Base-by-base conservation (phyloP, 2,888 invertebrate genomes). In the Polydrusus pterygomalis region DNA sequence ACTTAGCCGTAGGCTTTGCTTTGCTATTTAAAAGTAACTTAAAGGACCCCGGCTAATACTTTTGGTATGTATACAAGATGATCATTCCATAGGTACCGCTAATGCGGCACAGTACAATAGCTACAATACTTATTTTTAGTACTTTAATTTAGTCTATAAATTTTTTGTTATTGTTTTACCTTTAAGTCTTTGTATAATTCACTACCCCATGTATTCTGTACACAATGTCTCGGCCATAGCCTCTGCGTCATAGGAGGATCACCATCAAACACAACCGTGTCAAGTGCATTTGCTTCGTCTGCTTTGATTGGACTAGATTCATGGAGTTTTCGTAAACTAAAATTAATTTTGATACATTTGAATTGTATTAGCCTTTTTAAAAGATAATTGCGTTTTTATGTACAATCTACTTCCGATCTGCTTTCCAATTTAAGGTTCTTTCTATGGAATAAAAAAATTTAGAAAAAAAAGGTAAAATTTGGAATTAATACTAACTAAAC, bases 211-310 rank as follows among this genome's bases (percentile, higher is more conserved):
- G 96, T 93, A 82, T 96, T 94, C 87, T 97, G 97, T 10, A 98
- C 96, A 87, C 98, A 98, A 87, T 98, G 98, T 0, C 94, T 90
- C 13, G 98, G 98, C 97, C 98, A 99, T 67, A 98, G 89, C 20
- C 94, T 92, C 88, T 98, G 98, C 82, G 92, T 93, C 89, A 94
- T 92, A 18, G 93, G 91, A 8, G 95, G 95, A 10, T 95, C 94
- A 0, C 95, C 95, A 73, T 94, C 94, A 88, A 98, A 98, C 70
- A 95, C 91, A 7, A 98, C 97, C 0, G 95, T 96, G 87, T 98
- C 98, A 85, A 95, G 95, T 0, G 95, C 91, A 83, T 93, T 91
- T 0, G 94, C 95, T 43, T 93, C 92, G 80, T 94, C 93, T 9
- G 92, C 91, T 64, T 91, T 89, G 47, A 95, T 93, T 83, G 92